These are phyloP conservation scores for Tympanoctomys barrerae DNA, from an alignment of 2,797 vertebrate species.

Conservation along the genomic window DNA sequence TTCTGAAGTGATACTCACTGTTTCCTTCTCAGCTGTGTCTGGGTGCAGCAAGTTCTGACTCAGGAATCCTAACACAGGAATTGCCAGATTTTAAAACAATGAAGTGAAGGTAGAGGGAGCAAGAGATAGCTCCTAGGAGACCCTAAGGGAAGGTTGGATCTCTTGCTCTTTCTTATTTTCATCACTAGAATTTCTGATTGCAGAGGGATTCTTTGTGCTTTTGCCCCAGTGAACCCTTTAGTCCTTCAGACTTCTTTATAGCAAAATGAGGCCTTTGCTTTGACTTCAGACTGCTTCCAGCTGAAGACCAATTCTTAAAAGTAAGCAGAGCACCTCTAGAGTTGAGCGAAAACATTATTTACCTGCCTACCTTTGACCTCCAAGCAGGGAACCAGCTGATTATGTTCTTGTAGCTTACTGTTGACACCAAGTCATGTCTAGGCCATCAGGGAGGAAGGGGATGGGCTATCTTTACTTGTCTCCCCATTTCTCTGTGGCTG, in stretches of 20 bases:
- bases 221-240: neutral
- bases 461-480: neutral
- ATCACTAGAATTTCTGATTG: neutral
- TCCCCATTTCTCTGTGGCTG: neutral
- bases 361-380: neutral
- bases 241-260: neutral
- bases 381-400: neutral
- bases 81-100: neutral
- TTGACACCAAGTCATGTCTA: neutral
- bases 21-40: neutral
- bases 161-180: slow-evolving; percentile 20
- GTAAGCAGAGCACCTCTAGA: neutral
- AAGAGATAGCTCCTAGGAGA: neutral
- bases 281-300: neutral
- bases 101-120: neutral
- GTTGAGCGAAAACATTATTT: neutral
- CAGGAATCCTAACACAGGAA: neutral
- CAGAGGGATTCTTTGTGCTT: neutral
- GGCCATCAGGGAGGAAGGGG: neutral
- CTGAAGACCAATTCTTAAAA: slow-evolving; percentile 8
- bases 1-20: neutral
- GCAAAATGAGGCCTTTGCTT: slow-evolving; percentile 11
- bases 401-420: neutral
- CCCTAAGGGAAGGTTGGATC: neutral
- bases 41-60: neutral